These are phyloP conservation scores for Rotaria socialis DNA, from an alignment of 2,888 invertebrate genomes.

Conservation along the genomic window DNA sequence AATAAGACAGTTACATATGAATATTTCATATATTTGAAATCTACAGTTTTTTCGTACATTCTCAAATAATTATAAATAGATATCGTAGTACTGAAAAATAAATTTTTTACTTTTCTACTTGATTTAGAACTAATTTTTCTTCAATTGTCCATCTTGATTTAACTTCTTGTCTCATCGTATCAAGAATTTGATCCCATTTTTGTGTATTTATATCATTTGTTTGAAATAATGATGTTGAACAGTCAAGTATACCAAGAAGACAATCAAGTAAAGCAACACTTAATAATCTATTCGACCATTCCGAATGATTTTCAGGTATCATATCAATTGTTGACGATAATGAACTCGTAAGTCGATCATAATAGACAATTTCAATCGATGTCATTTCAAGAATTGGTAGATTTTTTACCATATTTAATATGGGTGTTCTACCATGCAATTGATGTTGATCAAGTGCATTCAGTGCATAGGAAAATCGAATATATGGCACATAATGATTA, in stretches of 20 bases:
- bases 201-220: neutral
- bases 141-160: neutral
- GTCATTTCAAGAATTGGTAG: slow-evolving; percentile 3
- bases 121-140: neutral
- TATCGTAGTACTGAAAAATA: no score
- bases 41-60: no score
- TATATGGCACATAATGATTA: slow-evolving; percentile 10
- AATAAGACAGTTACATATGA: no score
- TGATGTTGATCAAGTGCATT: slow-evolving; percentile 5
- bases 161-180: slow-evolving; percentile 10
- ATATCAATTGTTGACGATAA: neutral
- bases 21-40: no score
- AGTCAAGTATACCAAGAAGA: neutral
- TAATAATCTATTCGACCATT: neutral
- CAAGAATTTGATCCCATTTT: slow-evolving; percentile 22
- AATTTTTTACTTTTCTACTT: neutral
- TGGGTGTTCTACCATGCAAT: neutral
- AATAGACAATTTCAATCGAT: neutral
- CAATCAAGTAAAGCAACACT: slow-evolving; percentile 1
- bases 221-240: slow-evolving; percentile 2
- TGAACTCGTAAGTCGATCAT: neutral
- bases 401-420: neutral
- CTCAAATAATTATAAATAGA: no score
- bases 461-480: neutral
- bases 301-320: neutral